Conservation (phyloP, 2,113 vertebrate genomes). For the Sphyrna mokarran region DNA sequence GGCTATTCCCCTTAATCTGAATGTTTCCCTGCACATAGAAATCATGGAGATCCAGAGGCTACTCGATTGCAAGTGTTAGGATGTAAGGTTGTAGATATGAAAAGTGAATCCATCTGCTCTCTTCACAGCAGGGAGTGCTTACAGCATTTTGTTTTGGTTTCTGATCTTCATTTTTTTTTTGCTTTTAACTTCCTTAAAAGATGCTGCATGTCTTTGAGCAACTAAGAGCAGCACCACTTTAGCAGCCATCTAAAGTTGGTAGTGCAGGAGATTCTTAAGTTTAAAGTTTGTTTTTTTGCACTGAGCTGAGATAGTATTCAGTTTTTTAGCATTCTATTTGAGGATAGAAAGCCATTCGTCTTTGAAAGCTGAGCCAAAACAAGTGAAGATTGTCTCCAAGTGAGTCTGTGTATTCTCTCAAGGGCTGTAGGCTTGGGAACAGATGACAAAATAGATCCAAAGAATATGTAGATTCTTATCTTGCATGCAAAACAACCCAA, state of each 20-base stretch:
- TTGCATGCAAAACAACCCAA: too few species aligned
- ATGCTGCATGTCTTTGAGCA: neutral
- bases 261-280: neutral
- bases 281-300: neutral
- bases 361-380: neutral
- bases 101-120: neutral
- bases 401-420: neutral
- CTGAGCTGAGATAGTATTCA: neutral
- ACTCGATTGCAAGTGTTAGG: neutral
- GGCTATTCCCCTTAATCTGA: neutral
- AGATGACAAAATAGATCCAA: neutral
- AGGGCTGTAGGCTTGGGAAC: neutral
- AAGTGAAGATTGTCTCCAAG: neutral
- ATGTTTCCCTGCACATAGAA: neutral
- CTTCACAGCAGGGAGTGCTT: neutral
- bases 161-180: neutral
- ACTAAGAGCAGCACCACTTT: neutral
- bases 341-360: neutral
- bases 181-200: neutral
- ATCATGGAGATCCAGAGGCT: neutral
- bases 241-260: neutral
- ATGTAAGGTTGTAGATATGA: neutral
- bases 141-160: neutral
- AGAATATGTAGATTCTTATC: neutral
- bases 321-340: neutral